Base-by-base conservation (phyloP, 2,888 invertebrate species). In the Stomorhina lunata region DNA sequence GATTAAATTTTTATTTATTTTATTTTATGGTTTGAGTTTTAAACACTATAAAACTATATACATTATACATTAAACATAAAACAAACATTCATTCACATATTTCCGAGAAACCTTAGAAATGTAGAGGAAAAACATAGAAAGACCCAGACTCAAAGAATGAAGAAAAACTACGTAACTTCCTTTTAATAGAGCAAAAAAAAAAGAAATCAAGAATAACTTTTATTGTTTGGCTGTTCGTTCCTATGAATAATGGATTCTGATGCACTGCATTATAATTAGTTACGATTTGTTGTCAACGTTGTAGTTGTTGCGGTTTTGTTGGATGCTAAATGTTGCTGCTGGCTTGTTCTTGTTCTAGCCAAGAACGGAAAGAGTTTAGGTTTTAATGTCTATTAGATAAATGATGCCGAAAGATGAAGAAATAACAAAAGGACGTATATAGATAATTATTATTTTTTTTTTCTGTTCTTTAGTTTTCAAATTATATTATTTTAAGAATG, bases 21-120 rank as follows among this genome's bases (percentile, higher is more conserved):
- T n/a, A 53, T 65, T 63, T 43, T 71, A 65, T 45, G 34, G 55
- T 65, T 65, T 10, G 10, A 12, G 50, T 66, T 50, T 45, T 71
- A 63, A 66, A 59, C 59, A n/a, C n/a, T n/a, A n/a, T n/a, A n/a
- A n/a, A n/a, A 68, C 45, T 40, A 20, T 27, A 61, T 4, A 61
- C 22, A 22, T 37, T 61, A 27, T 1, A 40, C n/a, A 9, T 45
- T 45, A 17, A 20, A 45, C 20, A 45, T 10, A 45, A 6, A 20
- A 17, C 17, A 9, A 7, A 5, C n/a, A 3, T 55, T 15, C 7
- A 20, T 9, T 15, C 2, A 55, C 3, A 34, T 40, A 43, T 25
- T 66, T 76, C 50, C 29, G 45, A 61, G 72, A 72, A 81, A 72
- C 66, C 80, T 59, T 80, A 76, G 22, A 55, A 50, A 34, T 9